Evolutionary conservation across 2,888 invertebrate species (phyloP), one percentile per base, ranked within the genome.

Genomic region (Rotaria sp.): DNA sequence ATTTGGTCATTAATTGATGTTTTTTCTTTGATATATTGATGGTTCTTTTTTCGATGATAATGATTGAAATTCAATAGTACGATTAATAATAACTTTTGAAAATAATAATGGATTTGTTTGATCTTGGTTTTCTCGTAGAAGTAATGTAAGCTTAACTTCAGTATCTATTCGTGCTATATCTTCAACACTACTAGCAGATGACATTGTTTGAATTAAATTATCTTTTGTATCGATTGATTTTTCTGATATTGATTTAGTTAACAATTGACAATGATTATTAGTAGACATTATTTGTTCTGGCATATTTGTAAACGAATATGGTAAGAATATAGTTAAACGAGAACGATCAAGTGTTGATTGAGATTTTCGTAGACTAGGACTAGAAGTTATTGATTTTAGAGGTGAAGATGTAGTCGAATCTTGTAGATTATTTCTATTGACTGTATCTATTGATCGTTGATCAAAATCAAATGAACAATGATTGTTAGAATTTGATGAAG

Each of bases 311-410:
- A 45, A 26, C 13, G 80, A 45, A n/a, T 45, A 45, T 80, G 80
- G 80, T 80, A 80, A 26, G 21, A 15, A 45, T 45, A 80, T 80
- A 10, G 41, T 11, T 80, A 80, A 80, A 26, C 45, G 45, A 45
- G 80, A 80, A 80, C 80, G 80, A 80, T 80, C 80, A 21, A 67
- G 67, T 67, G 35, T 67, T 67, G 67, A 35, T 15, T 67, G 67
- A 1, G 30, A 21, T 18, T 67, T 67, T 67, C 21, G 35, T 2
- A n/a, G 10, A n/a, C 11, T 11, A 11, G 8, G 8, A 30, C 4
- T 59, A 30, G 59, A 11, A 11, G 59, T n/a, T 5, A 5, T n/a
- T 59, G 30, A 11, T 35, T 67, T 13, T 2, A 18, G 35, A 2
- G 35, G 15, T 18, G 15, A 35, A 1, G 67, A 35, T 35, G 35